Percentiles rank a stretch among this genome's conserved stretches.
phyloP scores from a whole-genome alignment of 2,797 vertebrate species.

The Acomys russatus region DNA sequence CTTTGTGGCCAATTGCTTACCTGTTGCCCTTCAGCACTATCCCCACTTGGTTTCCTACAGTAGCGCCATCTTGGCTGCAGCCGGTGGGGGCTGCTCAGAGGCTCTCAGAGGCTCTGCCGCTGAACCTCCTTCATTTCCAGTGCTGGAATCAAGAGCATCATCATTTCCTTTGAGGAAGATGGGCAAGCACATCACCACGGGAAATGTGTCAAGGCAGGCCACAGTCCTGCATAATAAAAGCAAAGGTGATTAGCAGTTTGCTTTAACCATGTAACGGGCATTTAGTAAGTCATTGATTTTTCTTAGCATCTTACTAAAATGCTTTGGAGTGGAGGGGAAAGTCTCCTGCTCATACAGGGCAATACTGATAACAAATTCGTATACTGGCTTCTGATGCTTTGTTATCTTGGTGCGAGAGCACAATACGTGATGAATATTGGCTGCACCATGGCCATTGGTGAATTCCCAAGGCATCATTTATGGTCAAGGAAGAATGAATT shows the following conservation, averaged over 20 bases:
- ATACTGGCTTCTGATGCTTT: conserved; percentile 67
- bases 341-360: conserved; percentile 58
- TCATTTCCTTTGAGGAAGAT: not conserved
- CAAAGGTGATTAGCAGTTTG: conserved; percentile 81
- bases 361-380: conserved; percentile 75
- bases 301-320: conserved; percentile 75
- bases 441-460: conserved; percentile 72
- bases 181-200: not conserved
- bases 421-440: conserved; percentile 79
- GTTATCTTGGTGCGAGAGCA: conserved; percentile 64
- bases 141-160: fast-evolving
- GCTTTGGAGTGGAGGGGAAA: conserved; percentile 72
- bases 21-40: not conserved
- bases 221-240: conserved; percentile 31
- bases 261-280: conserved; percentile 82
- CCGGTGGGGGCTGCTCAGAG: no score
- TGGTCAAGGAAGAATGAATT: conserved; percentile 76
- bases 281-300: conserved; percentile 80
- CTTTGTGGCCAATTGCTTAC: not conserved
- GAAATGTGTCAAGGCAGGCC: conserved; percentile 31
- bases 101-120: not conserved
- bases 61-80: not conserved
- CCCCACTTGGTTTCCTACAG: not conserved
- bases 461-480: conserved; percentile 77
- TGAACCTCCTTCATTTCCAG: not conserved